Conservation (phyloP, 2,888 invertebrate genomes). For the Mimas tiliae region DNA sequence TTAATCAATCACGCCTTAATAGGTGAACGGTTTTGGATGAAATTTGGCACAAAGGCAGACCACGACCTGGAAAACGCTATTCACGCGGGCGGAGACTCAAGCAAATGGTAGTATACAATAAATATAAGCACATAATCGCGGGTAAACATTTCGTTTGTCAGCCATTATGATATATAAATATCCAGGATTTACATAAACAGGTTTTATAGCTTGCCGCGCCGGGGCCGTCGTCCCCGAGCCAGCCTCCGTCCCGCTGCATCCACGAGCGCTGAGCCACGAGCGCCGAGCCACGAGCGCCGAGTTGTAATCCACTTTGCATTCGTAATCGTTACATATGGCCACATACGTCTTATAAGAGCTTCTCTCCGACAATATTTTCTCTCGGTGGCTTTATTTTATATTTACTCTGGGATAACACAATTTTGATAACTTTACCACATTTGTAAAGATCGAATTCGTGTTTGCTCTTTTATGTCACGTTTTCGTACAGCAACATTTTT, state of each 20-base stretch:
- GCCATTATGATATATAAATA: no score
- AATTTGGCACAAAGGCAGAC: no score
- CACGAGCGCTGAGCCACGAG: neutral
- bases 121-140: no score
- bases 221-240: neutral
- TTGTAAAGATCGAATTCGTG: neutral
- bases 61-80: no score
- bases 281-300: neutral
- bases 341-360: constrained; percentile 9
- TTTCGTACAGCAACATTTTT: neutral
- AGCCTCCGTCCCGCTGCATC: neutral
- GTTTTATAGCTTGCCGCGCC: neutral
- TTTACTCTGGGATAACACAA: neutral
- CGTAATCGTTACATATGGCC: constrained; percentile 17
- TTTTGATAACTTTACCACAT: neutral
- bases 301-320: constrained; percentile 16
- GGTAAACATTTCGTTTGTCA: neutral
- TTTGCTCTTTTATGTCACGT: neutral
- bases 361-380: constrained; percentile 4
- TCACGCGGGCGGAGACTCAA: no score
- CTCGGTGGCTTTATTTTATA: constrained; percentile 5
- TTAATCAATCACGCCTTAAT: no score
- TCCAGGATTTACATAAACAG: constrained; percentile 9
- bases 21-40: no score
- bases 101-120: no score